phyloP scores from a whole-genome alignment of 2,888 invertebrate species.

The Apamea monoglypha region DNA sequence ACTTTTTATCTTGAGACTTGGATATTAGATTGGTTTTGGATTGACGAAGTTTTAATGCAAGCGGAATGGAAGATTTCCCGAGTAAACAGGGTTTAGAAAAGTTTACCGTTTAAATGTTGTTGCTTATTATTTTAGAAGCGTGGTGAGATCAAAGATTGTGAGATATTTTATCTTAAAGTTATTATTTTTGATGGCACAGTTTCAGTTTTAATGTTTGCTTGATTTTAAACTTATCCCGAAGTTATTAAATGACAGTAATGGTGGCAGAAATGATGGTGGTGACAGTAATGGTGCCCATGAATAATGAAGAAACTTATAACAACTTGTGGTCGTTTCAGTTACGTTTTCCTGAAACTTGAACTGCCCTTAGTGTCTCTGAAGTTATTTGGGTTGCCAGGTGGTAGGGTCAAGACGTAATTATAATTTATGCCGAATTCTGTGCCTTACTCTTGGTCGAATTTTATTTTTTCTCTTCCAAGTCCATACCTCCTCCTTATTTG shows the following conservation, averaged over 20 bases:
- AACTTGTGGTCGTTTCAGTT: neutral
- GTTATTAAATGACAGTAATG: neutral
- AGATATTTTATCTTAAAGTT: conserved; percentile 30
- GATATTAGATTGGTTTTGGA: conserved; percentile 20
- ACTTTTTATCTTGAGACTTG: conserved; percentile 28
- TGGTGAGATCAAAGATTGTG: conserved; percentile 34
- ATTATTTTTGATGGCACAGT: conserved; percentile 33
- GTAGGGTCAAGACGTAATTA: neutral
- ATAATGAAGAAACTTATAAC: neutral
- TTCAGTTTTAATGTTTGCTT: conserved; percentile 7
- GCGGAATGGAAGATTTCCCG: conserved; percentile 28
- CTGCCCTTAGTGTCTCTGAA: neutral
- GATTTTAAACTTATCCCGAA: neutral
- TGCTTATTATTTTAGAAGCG: conserved; percentile 48
- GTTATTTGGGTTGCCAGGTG: neutral
- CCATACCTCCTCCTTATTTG: too few species aligned
- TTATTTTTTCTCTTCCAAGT: neutral
- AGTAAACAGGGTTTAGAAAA: conserved; percentile 36
- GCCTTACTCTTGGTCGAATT: neutral
- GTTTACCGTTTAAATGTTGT: conserved; percentile 48
- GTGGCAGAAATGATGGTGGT: too few species aligned
- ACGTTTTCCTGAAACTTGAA: neutral
- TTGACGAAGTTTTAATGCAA: conserved; percentile 28
- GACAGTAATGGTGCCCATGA: neutral
- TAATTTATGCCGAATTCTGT: neutral